These are phyloP conservation scores for Exocentrus adspersus DNA, from an alignment of 2,888 invertebrate genomes.

Conservation along the genomic window DNA sequence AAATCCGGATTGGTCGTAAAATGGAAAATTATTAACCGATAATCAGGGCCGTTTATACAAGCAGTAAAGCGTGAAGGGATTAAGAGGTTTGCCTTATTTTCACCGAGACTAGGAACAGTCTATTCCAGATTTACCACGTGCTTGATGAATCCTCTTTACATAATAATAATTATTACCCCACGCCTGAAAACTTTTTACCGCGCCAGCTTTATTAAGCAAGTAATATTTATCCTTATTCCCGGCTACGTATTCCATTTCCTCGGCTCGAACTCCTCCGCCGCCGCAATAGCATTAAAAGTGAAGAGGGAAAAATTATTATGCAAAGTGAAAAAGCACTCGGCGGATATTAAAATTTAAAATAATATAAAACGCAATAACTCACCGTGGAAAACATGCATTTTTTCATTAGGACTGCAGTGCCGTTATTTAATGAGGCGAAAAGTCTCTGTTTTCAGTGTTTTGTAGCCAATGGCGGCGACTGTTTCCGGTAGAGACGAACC, in stretches of 20 bases:
- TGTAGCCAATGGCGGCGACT: conserved; percentile 5
- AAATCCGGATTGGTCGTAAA: conserved; percentile 45
- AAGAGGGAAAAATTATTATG: conserved; percentile 16
- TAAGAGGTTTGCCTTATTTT: no score
- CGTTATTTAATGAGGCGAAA: conserved; percentile 23
- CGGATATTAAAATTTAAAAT: conserved; percentile 24
- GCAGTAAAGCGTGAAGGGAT: not conserved
- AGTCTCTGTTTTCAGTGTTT: not conserved
- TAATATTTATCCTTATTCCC: not conserved
- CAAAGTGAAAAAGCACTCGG: conserved; percentile 19
- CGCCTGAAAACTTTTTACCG: not conserved
- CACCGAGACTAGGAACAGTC: no score
- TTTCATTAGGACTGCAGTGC: conserved; percentile 16
- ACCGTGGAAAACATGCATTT: conserved; percentile 17
- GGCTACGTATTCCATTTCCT: not conserved
- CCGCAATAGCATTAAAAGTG: not conserved
- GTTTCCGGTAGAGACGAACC: not conserved
- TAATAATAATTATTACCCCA: no score
- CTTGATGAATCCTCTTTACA: no score
- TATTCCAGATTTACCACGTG: no score
- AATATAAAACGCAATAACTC: conserved; percentile 17
- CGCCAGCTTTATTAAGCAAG: not conserved
- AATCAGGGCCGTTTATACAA: conserved; percentile 15
- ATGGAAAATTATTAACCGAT: conserved; percentile 45
- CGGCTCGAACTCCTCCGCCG: not conserved